phyloP scores from a whole-genome alignment of 2,888 invertebrate species.

The Coenonympha arcania region DNA sequence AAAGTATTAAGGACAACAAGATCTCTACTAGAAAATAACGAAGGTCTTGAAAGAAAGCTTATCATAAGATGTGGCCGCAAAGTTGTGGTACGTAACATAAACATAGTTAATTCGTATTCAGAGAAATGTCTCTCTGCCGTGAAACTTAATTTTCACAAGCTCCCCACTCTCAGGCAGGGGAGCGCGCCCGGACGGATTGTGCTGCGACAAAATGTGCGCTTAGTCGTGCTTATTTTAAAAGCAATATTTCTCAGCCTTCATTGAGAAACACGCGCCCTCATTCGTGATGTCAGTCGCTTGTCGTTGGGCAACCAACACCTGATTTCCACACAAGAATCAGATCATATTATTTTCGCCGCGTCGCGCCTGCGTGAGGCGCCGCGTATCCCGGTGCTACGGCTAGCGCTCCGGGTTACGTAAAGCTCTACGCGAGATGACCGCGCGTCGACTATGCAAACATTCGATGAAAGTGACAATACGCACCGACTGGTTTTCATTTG shows the following conservation, averaged over 20 bases:
- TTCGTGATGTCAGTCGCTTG: conserved; percentile 64
- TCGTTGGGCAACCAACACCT: conserved; percentile 65
- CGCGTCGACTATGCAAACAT: conserved; percentile 42
- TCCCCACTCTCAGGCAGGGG: conserved; percentile 4
- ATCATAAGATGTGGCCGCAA: conserved; percentile 29
- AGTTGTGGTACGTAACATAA: conserved; percentile 31
- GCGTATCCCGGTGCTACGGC: conserved; percentile 34
- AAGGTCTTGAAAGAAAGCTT: conserved; percentile 29
- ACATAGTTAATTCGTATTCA: background rate
- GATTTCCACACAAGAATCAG: conserved; percentile 64
- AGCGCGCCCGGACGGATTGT: conserved; percentile 25
- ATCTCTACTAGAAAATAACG: background rate
- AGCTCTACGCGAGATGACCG: conserved; percentile 28
- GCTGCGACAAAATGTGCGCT: conserved; percentile 51
- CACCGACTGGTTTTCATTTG: conserved; percentile 40
- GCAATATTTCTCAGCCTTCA: conserved; percentile 68
- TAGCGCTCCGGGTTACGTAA: conserved; percentile 36
- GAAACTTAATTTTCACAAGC: background rate
- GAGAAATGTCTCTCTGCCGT: background rate
- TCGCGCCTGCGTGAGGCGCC: conserved; percentile 33
- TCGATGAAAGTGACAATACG: conserved; percentile 49
- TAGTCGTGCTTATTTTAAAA: conserved; percentile 69
- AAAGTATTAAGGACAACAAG: background rate
- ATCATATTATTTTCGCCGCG: conserved; percentile 50
- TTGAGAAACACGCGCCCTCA: conserved; percentile 70